phyloP scores from a whole-genome alignment of 2,113 vertebrate species.

The Pungitius pungitius region DNA sequence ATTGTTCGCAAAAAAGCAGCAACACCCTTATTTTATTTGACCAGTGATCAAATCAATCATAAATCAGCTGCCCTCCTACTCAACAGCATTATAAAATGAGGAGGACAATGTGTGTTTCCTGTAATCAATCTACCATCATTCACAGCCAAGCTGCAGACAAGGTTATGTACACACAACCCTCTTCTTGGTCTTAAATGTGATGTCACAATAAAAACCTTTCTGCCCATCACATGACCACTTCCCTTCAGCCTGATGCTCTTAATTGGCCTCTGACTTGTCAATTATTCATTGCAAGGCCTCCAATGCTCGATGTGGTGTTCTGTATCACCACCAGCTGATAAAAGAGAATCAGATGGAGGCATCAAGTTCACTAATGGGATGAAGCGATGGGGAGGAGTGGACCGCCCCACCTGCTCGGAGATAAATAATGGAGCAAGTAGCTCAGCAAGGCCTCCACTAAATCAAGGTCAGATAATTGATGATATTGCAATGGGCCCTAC shows the following conservation, averaged over 20 bases:
- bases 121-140: conserved; percentile 27
- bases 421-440: conserved; percentile 65
- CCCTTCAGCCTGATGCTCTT: conserved; percentile 64
- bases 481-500: conserved; percentile 68
- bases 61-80: not conserved
- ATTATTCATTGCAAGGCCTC: conserved; percentile 76
- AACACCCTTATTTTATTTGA: not conserved
- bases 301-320: conserved; percentile 63
- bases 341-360: conserved; percentile 48
- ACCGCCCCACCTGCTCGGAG: conserved; percentile 36
- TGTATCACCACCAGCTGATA: conserved; percentile 64
- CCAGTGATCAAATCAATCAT: not conserved
- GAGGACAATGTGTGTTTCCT: conserved; percentile 3
- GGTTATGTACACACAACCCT: not conserved
- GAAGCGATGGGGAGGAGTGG: conserved; percentile 23
- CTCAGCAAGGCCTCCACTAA: conserved; percentile 64
- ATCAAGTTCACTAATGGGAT: conserved; percentile 45
- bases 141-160: conserved; percentile 4
- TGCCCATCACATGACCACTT: conserved; percentile 58
- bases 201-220: conserved; percentile 44
- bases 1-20: not conserved
- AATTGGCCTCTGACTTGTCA: conserved; percentile 76
- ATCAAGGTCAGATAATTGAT: conserved; percentile 73
- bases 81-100: not conserved
- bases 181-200: conserved; percentile 39